phyloP scores from a whole-genome alignment of 2,113 vertebrate species.

The Silurus meridionalis region DNA sequence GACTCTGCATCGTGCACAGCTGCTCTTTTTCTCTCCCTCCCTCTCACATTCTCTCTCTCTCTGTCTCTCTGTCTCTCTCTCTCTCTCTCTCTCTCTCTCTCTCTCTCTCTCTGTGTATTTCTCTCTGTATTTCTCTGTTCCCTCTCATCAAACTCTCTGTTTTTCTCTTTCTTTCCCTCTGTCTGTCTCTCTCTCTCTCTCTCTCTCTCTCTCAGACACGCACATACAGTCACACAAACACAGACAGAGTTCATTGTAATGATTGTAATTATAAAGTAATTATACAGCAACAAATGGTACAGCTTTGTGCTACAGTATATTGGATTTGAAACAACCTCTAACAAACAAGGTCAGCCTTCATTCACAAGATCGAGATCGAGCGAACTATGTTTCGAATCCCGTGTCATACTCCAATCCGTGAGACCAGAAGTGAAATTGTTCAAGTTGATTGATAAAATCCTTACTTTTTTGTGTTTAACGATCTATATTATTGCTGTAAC shows the following conservation, averaged over 20 bases:
- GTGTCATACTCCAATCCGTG: too few relatives aligned
- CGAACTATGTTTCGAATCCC: too few relatives aligned
- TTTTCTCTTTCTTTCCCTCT: too few relatives aligned
- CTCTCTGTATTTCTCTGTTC: neutral
- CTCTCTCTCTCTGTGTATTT: slow-evolving; percentile 24
- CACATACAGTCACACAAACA: neutral
- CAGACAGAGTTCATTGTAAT: slow-evolving; percentile 4
- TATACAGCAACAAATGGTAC: slow-evolving; percentile 7
- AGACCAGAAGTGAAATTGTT: too few relatives aligned
- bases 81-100: neutral
- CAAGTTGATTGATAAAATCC: too few relatives aligned
- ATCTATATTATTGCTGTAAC: too few relatives aligned
- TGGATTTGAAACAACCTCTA: neutral
- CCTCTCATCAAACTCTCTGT: too few relatives aligned
- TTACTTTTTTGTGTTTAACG: too few relatives aligned
- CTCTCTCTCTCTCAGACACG: neutral
- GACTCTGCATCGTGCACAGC: slow-evolving; percentile 38
- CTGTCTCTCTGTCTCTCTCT: slow-evolving; percentile 4
- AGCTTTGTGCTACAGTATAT: neutral
- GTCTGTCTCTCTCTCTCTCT: slow-evolving; percentile 6
- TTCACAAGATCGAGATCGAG: neutral
- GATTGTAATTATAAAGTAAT: slow-evolving; percentile 5
- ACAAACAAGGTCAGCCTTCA: neutral
- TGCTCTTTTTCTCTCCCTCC: slow-evolving; percentile 1
- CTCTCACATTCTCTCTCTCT: neutral